These are phyloP conservation scores for Butastur rufipennis DNA, from an alignment of 2,113 vertebrate species.

Conservation along the genomic window DNA sequence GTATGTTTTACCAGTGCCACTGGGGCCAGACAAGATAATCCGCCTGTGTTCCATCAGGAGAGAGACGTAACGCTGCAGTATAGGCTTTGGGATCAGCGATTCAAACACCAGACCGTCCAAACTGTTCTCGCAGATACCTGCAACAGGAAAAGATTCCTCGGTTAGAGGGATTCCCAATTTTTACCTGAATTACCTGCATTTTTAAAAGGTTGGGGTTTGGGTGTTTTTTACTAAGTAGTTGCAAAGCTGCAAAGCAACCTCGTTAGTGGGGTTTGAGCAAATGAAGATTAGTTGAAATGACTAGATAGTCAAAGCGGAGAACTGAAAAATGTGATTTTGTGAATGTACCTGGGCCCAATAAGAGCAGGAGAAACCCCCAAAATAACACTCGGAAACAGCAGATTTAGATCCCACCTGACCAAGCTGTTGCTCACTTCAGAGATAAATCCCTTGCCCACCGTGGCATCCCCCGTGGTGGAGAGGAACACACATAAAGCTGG, in stretches of 20 bases:
- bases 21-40: slow-evolving; percentile 94
- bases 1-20: slow-evolving; percentile 93
- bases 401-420: background rate
- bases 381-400: background rate
- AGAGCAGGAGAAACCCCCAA: background rate
- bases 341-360: background rate
- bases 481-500: background rate
- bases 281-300: background rate
- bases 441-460: background rate
- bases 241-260: background rate
- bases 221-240: background rate
- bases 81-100: slow-evolving; percentile 90
- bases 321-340: background rate
- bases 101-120: slow-evolving; percentile 93
- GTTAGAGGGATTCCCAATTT: background rate
- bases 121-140: slow-evolving; percentile 83
- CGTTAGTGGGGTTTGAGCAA: background rate
- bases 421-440: background rate
- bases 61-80: slow-evolving; percentile 93
- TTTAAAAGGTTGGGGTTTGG: background rate
- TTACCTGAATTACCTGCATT: background rate
- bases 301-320: background rate
- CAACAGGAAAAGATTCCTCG: background rate
- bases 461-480: fast-evolving
- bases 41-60: slow-evolving; percentile 89